Evolutionary conservation across 2,888 invertebrate species (phyloP).

Genomic region (Drosophila percnosoma): DNA sequence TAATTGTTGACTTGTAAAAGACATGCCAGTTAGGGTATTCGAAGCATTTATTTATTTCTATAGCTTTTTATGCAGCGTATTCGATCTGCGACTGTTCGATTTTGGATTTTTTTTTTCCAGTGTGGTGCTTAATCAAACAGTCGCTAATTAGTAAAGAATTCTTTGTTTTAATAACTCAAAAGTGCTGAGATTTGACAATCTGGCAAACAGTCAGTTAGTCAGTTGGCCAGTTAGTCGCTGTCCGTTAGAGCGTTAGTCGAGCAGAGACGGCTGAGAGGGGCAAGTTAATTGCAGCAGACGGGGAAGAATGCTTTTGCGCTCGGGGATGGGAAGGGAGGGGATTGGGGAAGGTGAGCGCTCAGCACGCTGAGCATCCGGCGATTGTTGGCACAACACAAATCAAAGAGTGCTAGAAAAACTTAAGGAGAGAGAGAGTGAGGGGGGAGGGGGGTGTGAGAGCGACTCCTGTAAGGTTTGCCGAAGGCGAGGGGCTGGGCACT

Average conservation of each 20-base stretch:
- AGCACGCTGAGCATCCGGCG: constrained; percentile 32
- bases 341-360: background rate
- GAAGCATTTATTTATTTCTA: background rate
- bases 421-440: background rate
- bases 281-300: constrained; percentile 68
- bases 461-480: constrained; percentile 67
- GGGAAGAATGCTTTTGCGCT: constrained; percentile 60
- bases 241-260: background rate
- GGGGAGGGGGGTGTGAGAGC: constrained; percentile 17
- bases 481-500: constrained; percentile 39
- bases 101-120: background rate
- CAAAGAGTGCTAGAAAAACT: constrained; percentile 39
- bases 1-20: too few species aligned
- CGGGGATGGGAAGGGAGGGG: background rate
- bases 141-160: constrained; percentile 59
- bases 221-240: constrained; percentile 7
- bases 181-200: constrained; percentile 33
- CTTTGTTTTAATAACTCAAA: constrained; percentile 54
- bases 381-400: constrained; percentile 83
- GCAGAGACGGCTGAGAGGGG: constrained; percentile 19
- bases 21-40: too few species aligned
- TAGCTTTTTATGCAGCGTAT: background rate
- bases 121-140: constrained; percentile 39
- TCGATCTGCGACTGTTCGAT: background rate
- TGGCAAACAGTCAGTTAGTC: constrained; percentile 6